These are phyloP conservation scores for Caloenas nicobarica DNA, from an alignment of 2,113 vertebrate species.

Conservation along the genomic window DNA sequence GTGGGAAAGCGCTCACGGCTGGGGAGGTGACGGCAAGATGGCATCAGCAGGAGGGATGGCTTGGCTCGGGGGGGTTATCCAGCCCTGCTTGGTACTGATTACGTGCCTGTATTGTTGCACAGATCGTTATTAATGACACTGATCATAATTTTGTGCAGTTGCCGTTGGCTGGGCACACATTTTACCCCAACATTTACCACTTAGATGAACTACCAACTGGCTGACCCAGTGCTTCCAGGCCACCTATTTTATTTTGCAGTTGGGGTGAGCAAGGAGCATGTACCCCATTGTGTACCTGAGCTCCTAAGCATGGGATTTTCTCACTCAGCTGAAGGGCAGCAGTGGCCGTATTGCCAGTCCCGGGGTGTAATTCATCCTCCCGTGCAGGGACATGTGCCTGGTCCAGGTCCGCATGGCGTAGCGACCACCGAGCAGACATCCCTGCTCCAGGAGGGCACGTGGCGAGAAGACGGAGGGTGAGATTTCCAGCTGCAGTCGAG, in stretches of 20 bases:
- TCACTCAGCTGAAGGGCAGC: not conserved
- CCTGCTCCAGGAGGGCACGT: fast-evolving
- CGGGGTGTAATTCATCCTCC: fast-evolving
- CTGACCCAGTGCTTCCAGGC: fast-evolving
- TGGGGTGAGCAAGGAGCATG: not conserved
- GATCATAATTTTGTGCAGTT: not conserved
- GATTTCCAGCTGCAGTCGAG: not conserved
- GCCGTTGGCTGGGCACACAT: not conserved
- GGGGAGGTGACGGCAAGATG: not conserved
- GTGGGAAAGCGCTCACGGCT: fast-evolving
- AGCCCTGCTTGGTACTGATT: fast-evolving
- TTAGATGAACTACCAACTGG: not conserved
- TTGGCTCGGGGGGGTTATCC: too few species aligned
- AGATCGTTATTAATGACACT: not conserved
- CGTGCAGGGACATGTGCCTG: fast-evolving
- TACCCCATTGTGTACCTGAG: fast-evolving
- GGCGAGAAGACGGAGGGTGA: fast-evolving
- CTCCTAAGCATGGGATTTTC: not conserved
- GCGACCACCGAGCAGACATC: not conserved
- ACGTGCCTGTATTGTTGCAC: not conserved
- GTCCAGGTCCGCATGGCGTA: fast-evolving
- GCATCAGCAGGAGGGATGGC: not conserved
- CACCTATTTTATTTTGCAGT: not conserved
- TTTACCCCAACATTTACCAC: not conserved
- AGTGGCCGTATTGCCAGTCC: fast-evolving